Evolutionary conservation across 2,797 vertebrate species (phyloP).

Genomic region (Onychomys leucogaster): DNA sequence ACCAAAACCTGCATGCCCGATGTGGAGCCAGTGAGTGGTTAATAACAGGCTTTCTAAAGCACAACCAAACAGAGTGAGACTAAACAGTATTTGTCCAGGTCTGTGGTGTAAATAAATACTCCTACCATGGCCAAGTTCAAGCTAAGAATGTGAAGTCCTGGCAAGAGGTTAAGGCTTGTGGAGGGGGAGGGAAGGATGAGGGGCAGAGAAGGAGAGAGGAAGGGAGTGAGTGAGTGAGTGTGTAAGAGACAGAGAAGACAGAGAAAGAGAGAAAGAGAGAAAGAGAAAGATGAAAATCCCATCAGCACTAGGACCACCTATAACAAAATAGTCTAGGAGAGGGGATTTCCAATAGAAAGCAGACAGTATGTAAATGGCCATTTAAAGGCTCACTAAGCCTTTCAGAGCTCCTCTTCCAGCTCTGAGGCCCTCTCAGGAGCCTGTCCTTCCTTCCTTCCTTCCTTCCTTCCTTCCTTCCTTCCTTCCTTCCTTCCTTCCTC

Average conservation of each 20-base stretch:
- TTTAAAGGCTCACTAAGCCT: not conserved
- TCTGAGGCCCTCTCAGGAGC: too few species aligned
- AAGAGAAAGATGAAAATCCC: not conserved
- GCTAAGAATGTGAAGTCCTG: not conserved
- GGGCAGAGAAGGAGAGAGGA: not conserved
- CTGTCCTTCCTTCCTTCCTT: not conserved
- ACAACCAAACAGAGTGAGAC: not conserved
- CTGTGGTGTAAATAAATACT: constrained; percentile 48
- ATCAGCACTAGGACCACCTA: not conserved
- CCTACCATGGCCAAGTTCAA: not conserved
- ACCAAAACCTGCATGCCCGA: not conserved
- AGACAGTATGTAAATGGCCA: not conserved
- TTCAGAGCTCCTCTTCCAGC: not conserved
- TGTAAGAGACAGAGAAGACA: not conserved
- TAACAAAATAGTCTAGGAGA: not conserved
- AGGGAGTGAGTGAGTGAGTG: not conserved
- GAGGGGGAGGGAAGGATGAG: not conserved
- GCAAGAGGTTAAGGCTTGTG: not conserved
- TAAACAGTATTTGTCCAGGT: constrained; percentile 13
- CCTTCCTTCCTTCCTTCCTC: not conserved
- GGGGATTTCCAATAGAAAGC: not conserved
- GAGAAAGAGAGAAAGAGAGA: not conserved
- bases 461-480: not conserved
- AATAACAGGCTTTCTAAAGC: not conserved
- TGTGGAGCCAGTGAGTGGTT: not conserved